phyloP scores from a whole-genome alignment of 2,888 invertebrate species.

The Suillia variegata region DNA sequence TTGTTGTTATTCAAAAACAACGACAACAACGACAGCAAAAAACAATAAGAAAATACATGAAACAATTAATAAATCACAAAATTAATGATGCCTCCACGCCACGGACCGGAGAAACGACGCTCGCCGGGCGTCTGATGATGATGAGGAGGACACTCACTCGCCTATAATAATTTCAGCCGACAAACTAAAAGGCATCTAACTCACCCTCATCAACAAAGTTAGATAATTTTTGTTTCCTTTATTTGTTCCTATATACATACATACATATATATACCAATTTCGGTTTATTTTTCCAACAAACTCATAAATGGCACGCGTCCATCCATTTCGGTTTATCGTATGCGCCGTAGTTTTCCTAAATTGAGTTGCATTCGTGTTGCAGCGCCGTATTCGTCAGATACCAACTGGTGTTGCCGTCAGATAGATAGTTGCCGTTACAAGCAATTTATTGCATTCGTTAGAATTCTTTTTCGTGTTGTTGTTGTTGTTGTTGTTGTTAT shows the following conservation, averaged over 20 bases:
- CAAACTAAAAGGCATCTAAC: too few species aligned
- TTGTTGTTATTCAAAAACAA: neutral
- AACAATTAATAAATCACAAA: slow-evolving; percentile 53
- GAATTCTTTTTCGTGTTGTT: neutral
- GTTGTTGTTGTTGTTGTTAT: too few species aligned
- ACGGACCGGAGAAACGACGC: too few species aligned
- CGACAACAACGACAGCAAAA: neutral
- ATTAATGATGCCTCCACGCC: slow-evolving; percentile 50
- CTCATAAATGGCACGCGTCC: neutral
- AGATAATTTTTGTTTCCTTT: neutral
- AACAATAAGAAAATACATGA: too few species aligned
- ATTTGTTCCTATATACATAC: too few species aligned
- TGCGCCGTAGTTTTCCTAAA: too few species aligned
- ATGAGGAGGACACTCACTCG: neutral
- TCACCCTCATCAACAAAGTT: neutral
- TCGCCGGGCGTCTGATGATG: too few species aligned
- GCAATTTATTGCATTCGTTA: slow-evolving; percentile 1
- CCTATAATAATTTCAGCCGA: neutral
- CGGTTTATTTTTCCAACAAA: neutral
- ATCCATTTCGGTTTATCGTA: too few species aligned
- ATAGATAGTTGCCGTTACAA: neutral
- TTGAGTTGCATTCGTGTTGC: neutral
- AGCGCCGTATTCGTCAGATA: neutral
- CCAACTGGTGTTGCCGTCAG: neutral
- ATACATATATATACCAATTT: too few species aligned